Base-by-base conservation (phyloP, 1,140 invertebrate genomes). In the Asbolus verrucosus region DNA sequence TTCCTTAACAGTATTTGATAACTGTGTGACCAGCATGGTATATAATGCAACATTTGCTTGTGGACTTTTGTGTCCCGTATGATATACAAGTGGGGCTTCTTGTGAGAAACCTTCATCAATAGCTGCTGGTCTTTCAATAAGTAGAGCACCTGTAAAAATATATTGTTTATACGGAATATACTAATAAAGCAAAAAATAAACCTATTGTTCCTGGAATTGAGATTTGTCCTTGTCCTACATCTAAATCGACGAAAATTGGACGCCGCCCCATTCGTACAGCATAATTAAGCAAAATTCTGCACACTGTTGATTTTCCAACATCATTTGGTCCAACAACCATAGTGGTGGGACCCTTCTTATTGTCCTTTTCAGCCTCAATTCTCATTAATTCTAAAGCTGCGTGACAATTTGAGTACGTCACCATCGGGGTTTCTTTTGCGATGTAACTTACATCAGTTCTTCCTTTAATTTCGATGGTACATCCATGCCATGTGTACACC, bases 401-500 rank as follows among this genome's bases (percentile, higher is more conserved):
- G 82, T 99, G 97, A 31, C 94, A 92, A 83, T 99, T 99, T 0
- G 97, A 84, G 81, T 99, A 98, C 65, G 96, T 88, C 13, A 93
- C 88, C 96, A 98, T 98, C 2, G 96, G 96, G 0, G 96, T 98
- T 82, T 98, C 96, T 82, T 95, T 97, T 0, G 96, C 92, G 0
- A 97, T 88, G 81, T 98, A 98, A 74, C 92, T 94, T 1, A 96
- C 93, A 83, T 98, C 95, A 13, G 94, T 93, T 80, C 92, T 92
- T 0, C 96, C 96, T 70, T 85, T 86, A 8, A 97, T 77, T 82
- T 95, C 89, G 31, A 98, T 80, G 0, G 88, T 89, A 79, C 96
- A 98, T 1, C 96, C 96, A 80, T 98, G 94, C 89, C 93, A 99
- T 5, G 97, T 97, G 77, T 94, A 99, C 0, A 99, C 91, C 0